Evolutionary conservation across 2,113 vertebrate genomes (phyloP).

Genomic region (Anhinga anhinga): DNA sequence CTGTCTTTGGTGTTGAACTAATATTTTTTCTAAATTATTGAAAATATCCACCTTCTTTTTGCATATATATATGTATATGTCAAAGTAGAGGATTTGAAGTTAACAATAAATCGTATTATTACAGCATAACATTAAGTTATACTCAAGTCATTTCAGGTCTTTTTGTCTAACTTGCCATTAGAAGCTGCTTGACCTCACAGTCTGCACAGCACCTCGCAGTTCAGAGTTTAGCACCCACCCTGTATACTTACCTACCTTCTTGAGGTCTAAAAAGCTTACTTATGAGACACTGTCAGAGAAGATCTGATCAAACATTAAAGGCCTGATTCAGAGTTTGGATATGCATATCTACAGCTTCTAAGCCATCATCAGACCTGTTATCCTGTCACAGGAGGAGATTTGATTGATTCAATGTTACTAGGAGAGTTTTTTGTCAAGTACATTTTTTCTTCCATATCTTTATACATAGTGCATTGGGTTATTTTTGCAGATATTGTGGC

Average conservation of each 20-base stretch:
- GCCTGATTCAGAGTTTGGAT: background rate
- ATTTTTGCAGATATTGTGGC: background rate
- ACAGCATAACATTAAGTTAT: background rate
- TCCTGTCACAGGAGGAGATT: background rate
- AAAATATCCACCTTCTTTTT: background rate
- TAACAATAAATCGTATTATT: background rate
- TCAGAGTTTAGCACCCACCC: background rate
- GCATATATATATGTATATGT: background rate
- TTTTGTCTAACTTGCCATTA: background rate
- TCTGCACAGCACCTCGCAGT: background rate
- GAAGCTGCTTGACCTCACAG: background rate
- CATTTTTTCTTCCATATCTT: background rate
- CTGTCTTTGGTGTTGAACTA: background rate
- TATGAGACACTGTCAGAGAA: background rate
- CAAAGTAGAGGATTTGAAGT: background rate
- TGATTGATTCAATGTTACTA: rapidly evolving
- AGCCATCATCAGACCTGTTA: background rate
- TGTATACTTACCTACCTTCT: background rate
- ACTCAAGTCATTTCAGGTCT: background rate
- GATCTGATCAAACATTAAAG: background rate
- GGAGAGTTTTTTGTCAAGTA: background rate
- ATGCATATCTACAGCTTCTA: background rate
- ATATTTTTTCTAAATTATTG: background rate
- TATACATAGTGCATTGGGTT: background rate
- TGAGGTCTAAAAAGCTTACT: background rate